Percentiles rank a stretch among this genome's conserved stretches.
Conservation (phyloP, 1,140 invertebrate species). For the Protaetia brevitarsis region DNA sequence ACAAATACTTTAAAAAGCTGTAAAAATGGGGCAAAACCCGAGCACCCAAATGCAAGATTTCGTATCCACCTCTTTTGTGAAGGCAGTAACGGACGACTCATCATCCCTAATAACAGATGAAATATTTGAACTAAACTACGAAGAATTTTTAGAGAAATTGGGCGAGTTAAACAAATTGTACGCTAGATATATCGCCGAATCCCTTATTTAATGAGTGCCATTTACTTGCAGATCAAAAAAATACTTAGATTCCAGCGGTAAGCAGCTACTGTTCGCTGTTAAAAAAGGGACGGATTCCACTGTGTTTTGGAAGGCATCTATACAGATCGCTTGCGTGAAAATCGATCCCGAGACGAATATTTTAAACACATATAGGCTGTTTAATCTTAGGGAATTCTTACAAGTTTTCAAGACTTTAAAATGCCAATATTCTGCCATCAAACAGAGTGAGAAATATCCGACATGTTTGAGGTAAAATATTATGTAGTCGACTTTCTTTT, state of each 20-base stretch:
- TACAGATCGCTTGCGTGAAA: slow-evolving; percentile 65
- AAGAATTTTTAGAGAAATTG: slow-evolving; percentile 39
- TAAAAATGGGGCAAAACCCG: slow-evolving; percentile 40
- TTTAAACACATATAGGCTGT: slow-evolving; percentile 56
- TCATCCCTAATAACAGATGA: slow-evolving; percentile 38
- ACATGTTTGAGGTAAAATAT: no score
- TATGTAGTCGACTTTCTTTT: no score
- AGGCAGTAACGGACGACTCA: slow-evolving; percentile 36
- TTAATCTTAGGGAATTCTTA: slow-evolving; percentile 62
- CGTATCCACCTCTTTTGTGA: slow-evolving; percentile 32
- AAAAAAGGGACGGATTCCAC: slow-evolving; percentile 62
- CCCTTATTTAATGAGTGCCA: slow-evolving; percentile 21
- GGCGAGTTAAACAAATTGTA: slow-evolving; percentile 44
- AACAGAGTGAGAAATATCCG: slow-evolving; percentile 42
- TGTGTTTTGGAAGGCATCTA: slow-evolving; percentile 66
- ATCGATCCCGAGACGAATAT: slow-evolving; percentile 53
- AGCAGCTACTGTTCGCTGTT: slow-evolving; percentile 63
- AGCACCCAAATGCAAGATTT: slow-evolving; percentile 37
- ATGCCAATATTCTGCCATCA: slow-evolving; percentile 45
- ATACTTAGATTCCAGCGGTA: slow-evolving; percentile 58
- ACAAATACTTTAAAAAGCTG: no score
- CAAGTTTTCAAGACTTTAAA: slow-evolving; percentile 54
- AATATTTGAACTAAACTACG: slow-evolving; percentile 39
- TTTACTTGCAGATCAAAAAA: slow-evolving; percentile 54
- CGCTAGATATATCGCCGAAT: background rate